Evolutionary conservation across 2,888 invertebrate genomes (phyloP).

Genomic region (Troides oblongomaculatus): DNA sequence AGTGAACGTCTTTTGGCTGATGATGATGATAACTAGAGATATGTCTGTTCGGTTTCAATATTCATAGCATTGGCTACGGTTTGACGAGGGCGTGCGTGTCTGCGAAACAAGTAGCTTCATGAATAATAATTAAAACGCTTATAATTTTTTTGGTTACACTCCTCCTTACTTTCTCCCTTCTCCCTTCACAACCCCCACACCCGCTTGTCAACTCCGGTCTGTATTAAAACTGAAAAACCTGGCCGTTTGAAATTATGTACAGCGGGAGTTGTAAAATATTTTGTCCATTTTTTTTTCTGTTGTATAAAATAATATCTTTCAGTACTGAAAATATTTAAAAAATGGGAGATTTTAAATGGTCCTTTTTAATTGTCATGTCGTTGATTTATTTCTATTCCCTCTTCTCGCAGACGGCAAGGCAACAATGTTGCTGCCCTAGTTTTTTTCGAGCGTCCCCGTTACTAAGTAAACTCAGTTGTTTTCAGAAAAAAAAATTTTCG

Average conservation of each 20-base stretch:
- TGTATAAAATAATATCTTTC: neutral
- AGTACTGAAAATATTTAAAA: neutral
- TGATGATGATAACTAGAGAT: no score
- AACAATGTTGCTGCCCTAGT: slow-evolving; percentile 23
- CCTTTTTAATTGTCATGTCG: slow-evolving; percentile 15
- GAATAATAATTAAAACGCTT: neutral
- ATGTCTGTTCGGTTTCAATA: neutral
- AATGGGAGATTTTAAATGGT: slow-evolving; percentile 13
- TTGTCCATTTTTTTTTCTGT: neutral
- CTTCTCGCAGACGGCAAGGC: slow-evolving; percentile 8
- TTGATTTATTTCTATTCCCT: slow-evolving; percentile 18
- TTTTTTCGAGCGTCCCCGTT: slow-evolving; percentile 20
- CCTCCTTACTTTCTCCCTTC: no score
- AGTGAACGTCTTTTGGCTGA: no score
- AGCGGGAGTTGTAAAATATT: neutral
- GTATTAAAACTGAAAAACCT: neutral
- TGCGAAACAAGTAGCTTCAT: neutral
- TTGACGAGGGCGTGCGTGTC: neutral
- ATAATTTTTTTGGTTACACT: neutral
- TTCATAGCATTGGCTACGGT: neutral
- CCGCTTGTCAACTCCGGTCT: no score
- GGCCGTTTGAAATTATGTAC: neutral
- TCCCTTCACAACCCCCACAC: no score
- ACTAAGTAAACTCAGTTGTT: slow-evolving; percentile 19
- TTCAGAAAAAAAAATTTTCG: neutral